These are phyloP conservation scores for Hololepta plana DNA, from an alignment of 2,888 invertebrate genomes.

Conservation along the genomic window DNA sequence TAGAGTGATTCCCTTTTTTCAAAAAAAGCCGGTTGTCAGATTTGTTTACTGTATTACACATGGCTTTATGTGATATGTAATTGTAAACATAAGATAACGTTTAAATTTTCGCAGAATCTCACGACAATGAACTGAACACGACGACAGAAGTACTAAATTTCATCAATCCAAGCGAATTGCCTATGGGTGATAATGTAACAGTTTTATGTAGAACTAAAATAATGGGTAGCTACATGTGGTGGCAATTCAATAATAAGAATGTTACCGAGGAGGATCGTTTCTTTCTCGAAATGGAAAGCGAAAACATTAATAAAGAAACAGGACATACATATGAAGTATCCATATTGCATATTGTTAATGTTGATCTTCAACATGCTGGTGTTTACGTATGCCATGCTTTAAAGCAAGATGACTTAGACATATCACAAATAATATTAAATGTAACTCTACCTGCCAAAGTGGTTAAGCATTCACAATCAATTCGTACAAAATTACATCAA, in stretches of 20 bases:
- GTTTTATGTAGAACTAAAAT: conserved; percentile 34
- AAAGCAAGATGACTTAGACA: conserved; percentile 23
- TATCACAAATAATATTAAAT: conserved; percentile 21
- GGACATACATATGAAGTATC: conserved; percentile 26
- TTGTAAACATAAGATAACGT: conserved; percentile 10
- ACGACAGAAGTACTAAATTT: conserved; percentile 23
- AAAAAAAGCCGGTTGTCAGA: conserved; percentile 4
- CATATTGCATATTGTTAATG: conserved; percentile 33
- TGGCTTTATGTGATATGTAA: conserved; percentile 5
- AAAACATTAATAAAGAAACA: conserved; percentile 24
- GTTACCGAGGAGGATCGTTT: conserved; percentile 30
- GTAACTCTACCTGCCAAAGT: conserved; percentile 32
- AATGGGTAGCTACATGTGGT: conserved; percentile 33
- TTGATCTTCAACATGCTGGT: conserved; percentile 37
- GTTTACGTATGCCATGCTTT: conserved; percentile 38
- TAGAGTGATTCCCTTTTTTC: conserved; percentile 5
- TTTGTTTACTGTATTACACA: conserved; percentile 2
- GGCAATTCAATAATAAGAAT: conserved; percentile 37
- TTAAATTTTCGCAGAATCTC: no score
- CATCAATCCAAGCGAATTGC: conserved; percentile 18
- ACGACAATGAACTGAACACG: conserved; percentile 19
- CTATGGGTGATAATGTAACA: conserved; percentile 30
- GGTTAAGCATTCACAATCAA: conserved; percentile 24
- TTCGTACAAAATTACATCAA: conserved; percentile 33
- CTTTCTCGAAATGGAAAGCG: conserved; percentile 23